phyloP scores from a whole-genome alignment of 2,888 invertebrate genomes.

The Acrobasis suavella region DNA sequence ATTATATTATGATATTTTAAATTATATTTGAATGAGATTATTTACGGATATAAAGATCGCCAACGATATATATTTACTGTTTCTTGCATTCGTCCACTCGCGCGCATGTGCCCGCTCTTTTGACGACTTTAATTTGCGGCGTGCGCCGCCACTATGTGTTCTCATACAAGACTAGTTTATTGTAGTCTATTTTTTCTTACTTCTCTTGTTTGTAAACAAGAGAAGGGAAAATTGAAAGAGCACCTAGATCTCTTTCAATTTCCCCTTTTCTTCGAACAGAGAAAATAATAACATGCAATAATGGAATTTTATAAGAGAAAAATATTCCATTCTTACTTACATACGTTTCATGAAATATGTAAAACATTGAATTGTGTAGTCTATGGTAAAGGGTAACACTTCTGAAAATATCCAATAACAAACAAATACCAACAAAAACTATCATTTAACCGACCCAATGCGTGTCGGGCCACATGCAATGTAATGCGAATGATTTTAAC shows the following conservation, averaged over 20 bases:
- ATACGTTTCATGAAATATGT: too few relatives aligned
- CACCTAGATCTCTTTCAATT: neutral
- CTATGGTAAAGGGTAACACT: too few relatives aligned
- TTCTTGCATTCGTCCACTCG: conserved; percentile 24
- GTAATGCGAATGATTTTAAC: too few relatives aligned
- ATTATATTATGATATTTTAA: conserved; percentile 23
- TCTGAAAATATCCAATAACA: too few relatives aligned
- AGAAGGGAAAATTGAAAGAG: too few relatives aligned
- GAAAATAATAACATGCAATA: neutral
- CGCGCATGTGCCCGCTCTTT: conserved; percentile 53
- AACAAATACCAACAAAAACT: too few relatives aligned
- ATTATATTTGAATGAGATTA: conserved; percentile 32
- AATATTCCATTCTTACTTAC: neutral
- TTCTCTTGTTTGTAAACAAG: conserved; percentile 37
- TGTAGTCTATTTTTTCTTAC: conserved; percentile 16
- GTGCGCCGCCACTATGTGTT: conserved; percentile 43
- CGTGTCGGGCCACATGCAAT: too few relatives aligned
- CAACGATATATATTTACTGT: conserved; percentile 17
- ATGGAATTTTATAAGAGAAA: neutral
- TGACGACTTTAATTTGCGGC: conserved; percentile 36
- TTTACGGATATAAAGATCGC: conserved; percentile 17
- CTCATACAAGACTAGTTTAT: conserved; percentile 49
- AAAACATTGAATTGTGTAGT: too few relatives aligned
- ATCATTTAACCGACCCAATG: too few relatives aligned
- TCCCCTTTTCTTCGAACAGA: neutral